phyloP scores from a whole-genome alignment of 2,113 vertebrate genomes.

The Phylloscopus whistleri region DNA sequence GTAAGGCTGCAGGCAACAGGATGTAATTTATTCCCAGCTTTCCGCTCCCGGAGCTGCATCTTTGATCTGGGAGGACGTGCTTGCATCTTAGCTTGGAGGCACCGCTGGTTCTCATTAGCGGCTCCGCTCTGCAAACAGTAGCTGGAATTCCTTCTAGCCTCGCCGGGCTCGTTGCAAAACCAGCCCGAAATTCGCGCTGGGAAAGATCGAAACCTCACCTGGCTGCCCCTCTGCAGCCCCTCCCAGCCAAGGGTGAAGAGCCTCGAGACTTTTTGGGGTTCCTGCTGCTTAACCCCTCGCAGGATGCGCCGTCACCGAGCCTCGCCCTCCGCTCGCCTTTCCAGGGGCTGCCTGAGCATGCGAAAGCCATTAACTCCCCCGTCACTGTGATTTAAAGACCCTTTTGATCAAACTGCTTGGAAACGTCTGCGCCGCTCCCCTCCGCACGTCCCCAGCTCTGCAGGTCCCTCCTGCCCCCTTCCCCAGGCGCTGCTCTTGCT shows the following conservation, averaged over 20 bases:
- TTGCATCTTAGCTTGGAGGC: neutral
- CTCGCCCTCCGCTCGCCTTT: rapidly evolving
- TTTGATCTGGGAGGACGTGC: neutral
- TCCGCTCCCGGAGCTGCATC: neutral
- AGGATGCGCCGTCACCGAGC: neutral
- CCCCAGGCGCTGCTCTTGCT: neutral
- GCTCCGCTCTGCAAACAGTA: neutral
- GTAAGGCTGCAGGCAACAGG: neutral
- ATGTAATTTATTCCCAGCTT: conserved; percentile 15
- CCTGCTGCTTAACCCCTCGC: neutral
- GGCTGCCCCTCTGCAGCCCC: neutral
- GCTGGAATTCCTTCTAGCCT: neutral
- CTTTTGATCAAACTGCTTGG: neutral
- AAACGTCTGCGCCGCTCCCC: neutral
- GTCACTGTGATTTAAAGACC: neutral
- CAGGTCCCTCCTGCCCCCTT: neutral
- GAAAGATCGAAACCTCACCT: neutral
- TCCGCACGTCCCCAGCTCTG: neutral
- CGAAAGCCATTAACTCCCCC: neutral
- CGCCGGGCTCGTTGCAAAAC: neutral
- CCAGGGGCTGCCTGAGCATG: neutral
- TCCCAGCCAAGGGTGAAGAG: neutral
- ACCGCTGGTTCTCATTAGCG: conserved; percentile 18
- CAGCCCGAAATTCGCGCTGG: neutral
- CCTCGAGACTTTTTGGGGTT: neutral